These are phyloP conservation scores for Smithornis capensis DNA, from an alignment of 2,113 vertebrate genomes.

Conservation along the genomic window DNA sequence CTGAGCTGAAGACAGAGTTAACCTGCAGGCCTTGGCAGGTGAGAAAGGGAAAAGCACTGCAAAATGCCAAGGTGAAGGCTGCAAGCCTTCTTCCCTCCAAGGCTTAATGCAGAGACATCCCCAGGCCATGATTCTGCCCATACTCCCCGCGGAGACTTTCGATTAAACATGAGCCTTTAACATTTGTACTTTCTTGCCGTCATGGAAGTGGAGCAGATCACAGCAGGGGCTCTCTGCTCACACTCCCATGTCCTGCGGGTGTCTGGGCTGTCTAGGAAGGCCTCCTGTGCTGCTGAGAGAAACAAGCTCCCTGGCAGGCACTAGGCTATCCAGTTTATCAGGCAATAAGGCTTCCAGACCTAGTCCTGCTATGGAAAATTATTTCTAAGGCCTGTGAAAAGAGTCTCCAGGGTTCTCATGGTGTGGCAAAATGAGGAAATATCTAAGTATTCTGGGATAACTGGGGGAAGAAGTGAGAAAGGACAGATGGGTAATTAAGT, in stretches of 20 bases:
- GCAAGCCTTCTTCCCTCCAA: background rate
- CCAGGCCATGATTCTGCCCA: background rate
- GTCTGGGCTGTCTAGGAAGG: background rate
- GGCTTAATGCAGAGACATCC: background rate
- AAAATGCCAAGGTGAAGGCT: background rate
- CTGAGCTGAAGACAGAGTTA: background rate
- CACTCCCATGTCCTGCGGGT: rapidly evolving
- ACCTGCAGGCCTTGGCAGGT: background rate
- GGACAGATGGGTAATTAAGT: background rate
- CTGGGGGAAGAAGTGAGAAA: background rate
- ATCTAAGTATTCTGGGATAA: background rate
- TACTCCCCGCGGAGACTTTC: background rate
- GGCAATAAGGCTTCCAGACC: background rate
- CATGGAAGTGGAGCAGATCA: background rate
- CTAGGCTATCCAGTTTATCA: rapidly evolving
- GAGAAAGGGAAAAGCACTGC: background rate
- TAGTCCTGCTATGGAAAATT: background rate
- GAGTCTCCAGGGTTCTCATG: background rate
- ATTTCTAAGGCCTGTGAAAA: background rate
- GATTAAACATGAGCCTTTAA: background rate
- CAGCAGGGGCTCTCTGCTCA: background rate
- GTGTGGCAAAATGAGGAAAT: background rate
- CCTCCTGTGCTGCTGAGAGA: background rate
- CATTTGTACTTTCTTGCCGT: rapidly evolving
- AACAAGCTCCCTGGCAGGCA: background rate